Conservation (phyloP, 2,113 vertebrate genomes). For the Benthochromis sp. region DNA sequence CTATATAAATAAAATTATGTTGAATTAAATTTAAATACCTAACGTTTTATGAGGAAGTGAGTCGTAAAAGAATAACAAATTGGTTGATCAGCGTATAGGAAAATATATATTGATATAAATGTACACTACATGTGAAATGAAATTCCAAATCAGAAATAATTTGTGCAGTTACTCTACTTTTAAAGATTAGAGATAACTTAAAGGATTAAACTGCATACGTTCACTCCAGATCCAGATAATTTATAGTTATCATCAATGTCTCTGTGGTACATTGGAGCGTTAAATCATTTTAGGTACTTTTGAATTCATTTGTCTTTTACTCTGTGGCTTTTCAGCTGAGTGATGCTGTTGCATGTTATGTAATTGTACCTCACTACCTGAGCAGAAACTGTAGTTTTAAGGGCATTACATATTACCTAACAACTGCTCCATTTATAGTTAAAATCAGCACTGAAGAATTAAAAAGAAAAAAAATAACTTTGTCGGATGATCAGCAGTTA, state of each 20-base stretch:
- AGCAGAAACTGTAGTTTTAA: not conserved
- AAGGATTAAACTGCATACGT: not conserved
- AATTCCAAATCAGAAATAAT: not conserved
- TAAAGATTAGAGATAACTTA: not conserved
- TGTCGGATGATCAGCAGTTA: not conserved
- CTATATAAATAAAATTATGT: not conserved
- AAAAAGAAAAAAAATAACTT: not conserved
- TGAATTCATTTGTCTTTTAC: not conserved
- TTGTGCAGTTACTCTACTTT: not conserved
- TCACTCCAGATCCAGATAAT: not conserved
- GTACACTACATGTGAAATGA: accelerated
- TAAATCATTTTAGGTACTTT: not conserved
- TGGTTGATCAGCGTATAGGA: not conserved
- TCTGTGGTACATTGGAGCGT: not conserved
- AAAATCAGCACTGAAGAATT: not conserved
- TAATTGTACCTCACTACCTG: not conserved
- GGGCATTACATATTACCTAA: not conserved
- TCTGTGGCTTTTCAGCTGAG: not conserved
- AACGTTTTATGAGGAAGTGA: not conserved
- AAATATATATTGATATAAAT: not conserved
- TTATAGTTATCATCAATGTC: not conserved
- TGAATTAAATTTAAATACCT: not conserved
- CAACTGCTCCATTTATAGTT: not conserved
- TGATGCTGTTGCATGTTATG: not conserved
- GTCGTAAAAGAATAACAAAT: not conserved